A percentile compares a stretch with the other conserved stretches of the same genome.
phyloP scores from a whole-genome alignment of 2,113 vertebrate genomes.

The Anas platyrhynchos region DNA sequence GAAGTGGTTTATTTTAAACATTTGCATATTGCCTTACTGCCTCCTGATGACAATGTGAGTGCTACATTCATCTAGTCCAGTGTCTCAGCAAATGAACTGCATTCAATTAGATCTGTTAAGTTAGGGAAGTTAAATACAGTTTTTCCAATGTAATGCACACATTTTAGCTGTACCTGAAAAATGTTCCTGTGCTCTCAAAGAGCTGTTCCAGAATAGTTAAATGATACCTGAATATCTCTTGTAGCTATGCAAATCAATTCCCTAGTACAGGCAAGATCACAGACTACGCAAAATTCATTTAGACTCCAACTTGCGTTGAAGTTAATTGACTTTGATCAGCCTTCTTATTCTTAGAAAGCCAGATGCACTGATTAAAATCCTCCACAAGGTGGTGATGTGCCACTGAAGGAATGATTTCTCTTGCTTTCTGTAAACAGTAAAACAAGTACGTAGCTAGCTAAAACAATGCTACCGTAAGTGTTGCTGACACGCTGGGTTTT shows the following conservation, averaged over 20 bases:
- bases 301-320: neutral
- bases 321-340: neutral
- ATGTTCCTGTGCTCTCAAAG: neutral
- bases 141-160: neutral
- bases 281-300: neutral
- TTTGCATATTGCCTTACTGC: neutral
- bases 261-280: neutral
- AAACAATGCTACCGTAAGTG: fast-evolving
- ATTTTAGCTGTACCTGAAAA: neutral
- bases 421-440: fast-evolving
- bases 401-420: neutral
- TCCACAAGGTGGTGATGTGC: slow-evolving; percentile 58
- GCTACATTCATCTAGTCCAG: neutral
- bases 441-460: neutral
- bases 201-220: neutral
- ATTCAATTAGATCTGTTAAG: neutral
- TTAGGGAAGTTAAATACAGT: neutral
- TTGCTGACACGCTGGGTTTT: too few relatives aligned
- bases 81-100: neutral
- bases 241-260: neutral
- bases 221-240: neutral
- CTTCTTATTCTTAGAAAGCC: fast-evolving
- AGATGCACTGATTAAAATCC: neutral
- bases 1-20: neutral
- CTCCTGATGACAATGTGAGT: neutral